Base-by-base conservation (phyloP, 2,797 vertebrate genomes). In the Sylvia borin region DNA sequence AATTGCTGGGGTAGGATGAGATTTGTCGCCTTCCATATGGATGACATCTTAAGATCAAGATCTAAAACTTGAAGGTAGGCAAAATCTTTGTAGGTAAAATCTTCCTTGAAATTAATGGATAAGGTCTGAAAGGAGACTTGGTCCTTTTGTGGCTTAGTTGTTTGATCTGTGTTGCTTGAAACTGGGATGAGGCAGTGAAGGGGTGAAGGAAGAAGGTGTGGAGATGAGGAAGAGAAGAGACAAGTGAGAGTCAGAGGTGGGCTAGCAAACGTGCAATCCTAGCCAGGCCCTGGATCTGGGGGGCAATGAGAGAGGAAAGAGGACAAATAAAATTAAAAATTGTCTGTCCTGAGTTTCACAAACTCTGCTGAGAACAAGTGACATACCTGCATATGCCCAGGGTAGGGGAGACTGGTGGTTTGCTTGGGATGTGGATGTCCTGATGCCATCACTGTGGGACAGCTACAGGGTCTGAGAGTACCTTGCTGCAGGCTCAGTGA, bases 371-470 rank as follows among this genome's bases (percentile, higher is more conserved):
- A 79, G 48, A 70, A 29, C 9, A 58, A 50, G n/a, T 29, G 43
- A 42, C 6, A 2, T 14, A 40, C 27, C 38, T 84, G 73, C 13
- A 11, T 9, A 0, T 31, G 13, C 15, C 14, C 3, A 2, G 22
- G 7, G 40, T 29, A 22, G 7, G 16, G 16, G 16, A 86, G 58
- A n/a, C 6, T 20, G 54, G 5, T 36, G 36, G 32, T 60, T 48
- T 84, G 17, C 24, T 75, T 43, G 80, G 71, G 31, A 27, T 20
- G 21, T 11, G 40, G 31, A 20, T 77, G 36, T 57, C 57, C 45
- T 47, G 13, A 14, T 50, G 20, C 25, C 50, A 27, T 16, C 75
- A 51, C 32, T 54, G 15, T 42, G 70, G 43, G 75, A 45, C 15
- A 94, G 43, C 66, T 73, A 4, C 55, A 54, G 26, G 13, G 16